Evolutionary conservation across 2,888 invertebrate genomes (phyloP).

Genomic region (Machimus atricapillus): DNA sequence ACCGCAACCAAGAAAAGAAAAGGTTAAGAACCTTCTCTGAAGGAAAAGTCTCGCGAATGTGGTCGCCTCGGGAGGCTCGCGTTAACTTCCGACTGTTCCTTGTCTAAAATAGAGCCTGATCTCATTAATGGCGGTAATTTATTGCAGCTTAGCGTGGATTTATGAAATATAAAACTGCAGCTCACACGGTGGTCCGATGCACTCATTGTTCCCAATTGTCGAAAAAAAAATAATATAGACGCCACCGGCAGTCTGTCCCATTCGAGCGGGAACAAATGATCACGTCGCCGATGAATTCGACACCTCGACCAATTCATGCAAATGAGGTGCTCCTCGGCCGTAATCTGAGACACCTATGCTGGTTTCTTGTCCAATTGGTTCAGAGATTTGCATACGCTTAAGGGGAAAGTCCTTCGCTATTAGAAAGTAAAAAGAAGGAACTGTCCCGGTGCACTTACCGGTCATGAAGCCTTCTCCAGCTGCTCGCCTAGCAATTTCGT

Average conservation of each 20-base stretch:
- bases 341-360: not conserved
- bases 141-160: not conserved
- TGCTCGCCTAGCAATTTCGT: not conserved
- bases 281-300: not conserved
- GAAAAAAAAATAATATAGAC: not conserved
- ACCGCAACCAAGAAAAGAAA: conserved; percentile 17
- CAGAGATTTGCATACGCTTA: not conserved
- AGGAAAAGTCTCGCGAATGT: not conserved
- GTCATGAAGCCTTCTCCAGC: not conserved
- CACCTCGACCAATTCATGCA: conserved; percentile 9
- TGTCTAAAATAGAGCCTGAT: not conserved
- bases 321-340: not conserved
- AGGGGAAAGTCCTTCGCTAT: not conserved
- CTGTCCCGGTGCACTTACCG: not conserved
- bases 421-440: conserved; percentile 14
- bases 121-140: not conserved
- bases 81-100: not conserved
- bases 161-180: not conserved
- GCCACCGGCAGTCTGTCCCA: not conserved
- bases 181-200: not conserved
- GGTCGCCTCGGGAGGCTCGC: not conserved
- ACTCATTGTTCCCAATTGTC: not conserved
- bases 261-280: not conserved
- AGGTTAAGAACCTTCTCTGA: conserved; percentile 13
- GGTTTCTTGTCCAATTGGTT: conserved; percentile 3